Evolutionary conservation across 2,888 invertebrate species (phyloP), one percentile per base, ranked within the genome.

Genomic region (Cheilosia grossa): DNA sequence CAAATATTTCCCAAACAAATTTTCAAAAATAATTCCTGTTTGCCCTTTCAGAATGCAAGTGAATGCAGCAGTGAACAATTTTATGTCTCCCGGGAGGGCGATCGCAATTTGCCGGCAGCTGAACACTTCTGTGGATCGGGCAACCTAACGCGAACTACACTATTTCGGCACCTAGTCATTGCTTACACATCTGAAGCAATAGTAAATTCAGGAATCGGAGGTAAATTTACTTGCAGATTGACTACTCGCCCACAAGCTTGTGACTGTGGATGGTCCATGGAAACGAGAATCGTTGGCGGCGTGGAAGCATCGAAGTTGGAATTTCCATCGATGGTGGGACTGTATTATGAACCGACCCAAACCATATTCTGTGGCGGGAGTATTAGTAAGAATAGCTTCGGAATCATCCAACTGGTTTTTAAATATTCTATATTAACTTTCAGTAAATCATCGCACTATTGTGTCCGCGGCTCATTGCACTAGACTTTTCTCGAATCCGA

Each of bases 291-390:
- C 78, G 93, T 93, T 1, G 94, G 94, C 24, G 95, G 95, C 0
- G 70, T 88, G 2, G 91, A 93, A 56, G 93, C 94, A 0, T 91
- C 91, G 0, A 88, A 92, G 0, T 94, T 94, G 87, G 95, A 95
- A 88, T 95, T 90, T 89, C 94, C 94, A 0, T 92, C 93, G 87
- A 94, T 94, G 93, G 94, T 92, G 0, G 94, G 91, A 0, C 69
- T 95, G 6, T 89, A 93, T 1, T 90, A 93, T 80, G 2, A 82
- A 2, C 40, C 61, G 0, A 86, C 13, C 9, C 27, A 70, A 6
- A 30, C 82, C 0, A 66, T 92, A 2, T 91, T 91, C 82, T 94
- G 94, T 88, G 93, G 93, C 0, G 93, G 91, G 2, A 88, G 91
- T 4, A 93, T 94, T 42, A 93, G 92, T 91, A 66, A 69, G 88